Conservation (phyloP, 2,113 vertebrate species). For the Pandion haliaetus region DNA sequence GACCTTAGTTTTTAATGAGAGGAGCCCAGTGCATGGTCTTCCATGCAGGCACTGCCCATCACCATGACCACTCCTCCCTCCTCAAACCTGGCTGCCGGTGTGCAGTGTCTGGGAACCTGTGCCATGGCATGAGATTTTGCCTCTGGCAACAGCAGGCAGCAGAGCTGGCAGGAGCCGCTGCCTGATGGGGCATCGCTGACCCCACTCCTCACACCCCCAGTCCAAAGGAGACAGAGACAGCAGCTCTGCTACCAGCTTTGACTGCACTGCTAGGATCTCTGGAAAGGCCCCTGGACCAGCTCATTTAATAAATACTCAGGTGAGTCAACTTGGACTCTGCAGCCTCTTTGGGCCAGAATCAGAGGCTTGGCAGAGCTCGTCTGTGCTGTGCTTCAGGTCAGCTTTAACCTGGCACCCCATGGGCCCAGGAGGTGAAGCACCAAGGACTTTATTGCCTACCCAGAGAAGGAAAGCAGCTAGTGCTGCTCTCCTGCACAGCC, state of each 20-base stretch:
- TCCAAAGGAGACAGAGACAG: background rate
- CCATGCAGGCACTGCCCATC: background rate
- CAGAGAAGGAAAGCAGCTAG: background rate
- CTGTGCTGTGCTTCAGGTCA: background rate
- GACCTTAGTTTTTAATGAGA: background rate
- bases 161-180: background rate
- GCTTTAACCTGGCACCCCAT: background rate
- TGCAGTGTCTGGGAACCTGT: background rate
- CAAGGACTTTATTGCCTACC: background rate
- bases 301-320: background rate
- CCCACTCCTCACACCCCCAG: background rate
- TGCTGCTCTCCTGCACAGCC: background rate
- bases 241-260: background rate
- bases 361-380: background rate
- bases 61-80: fast-evolving
- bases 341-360: background rate
- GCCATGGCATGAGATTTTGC: fast-evolving
- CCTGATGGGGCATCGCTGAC: background rate
- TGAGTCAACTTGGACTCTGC: background rate
- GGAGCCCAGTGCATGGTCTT: background rate
- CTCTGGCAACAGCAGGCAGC: background rate
- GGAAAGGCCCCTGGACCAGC: background rate
- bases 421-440: background rate
- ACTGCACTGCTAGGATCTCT: background rate
- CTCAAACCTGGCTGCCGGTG: background rate